These are phyloP conservation scores for Carapus acus DNA, from an alignment of 2,797 vertebrate species.

Conservation along the genomic window DNA sequence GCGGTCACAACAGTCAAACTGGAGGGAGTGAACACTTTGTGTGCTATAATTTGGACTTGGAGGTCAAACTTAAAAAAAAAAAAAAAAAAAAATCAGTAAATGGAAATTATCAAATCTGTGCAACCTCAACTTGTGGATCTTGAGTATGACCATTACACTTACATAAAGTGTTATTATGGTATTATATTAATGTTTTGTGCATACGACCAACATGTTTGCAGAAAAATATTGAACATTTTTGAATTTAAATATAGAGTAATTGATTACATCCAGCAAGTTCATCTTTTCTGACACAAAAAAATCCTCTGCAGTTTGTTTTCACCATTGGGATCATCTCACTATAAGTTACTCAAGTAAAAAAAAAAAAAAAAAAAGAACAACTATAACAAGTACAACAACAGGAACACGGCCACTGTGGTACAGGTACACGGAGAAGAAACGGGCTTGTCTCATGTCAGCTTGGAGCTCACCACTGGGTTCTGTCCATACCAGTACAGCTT, in stretches of 20 bases:
- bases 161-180: constrained; percentile 1
- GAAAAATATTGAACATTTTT: constrained; percentile 4
- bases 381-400: constrained; percentile 1
- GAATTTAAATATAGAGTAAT: constrained; percentile 44
- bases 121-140: constrained; percentile 20
- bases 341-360: constrained; percentile 23
- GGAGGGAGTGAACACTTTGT: constrained; percentile 5
- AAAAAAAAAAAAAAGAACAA: constrained; percentile 23
- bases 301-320: constrained; percentile 19
- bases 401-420: constrained; percentile 22
- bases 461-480: constrained; percentile 70
- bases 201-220: constrained; percentile 2
- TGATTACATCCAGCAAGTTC: no score
- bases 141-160: constrained; percentile 23
- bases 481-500: constrained; percentile 87
- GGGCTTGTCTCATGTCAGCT: constrained; percentile 61
- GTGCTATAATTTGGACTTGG: constrained; percentile 10
- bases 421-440: constrained; percentile 5
- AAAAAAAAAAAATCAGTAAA: no score
- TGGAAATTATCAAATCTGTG: constrained; percentile 4
- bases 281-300: constrained; percentile 19
- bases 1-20: constrained; percentile 38
- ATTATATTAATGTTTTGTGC: constrained; percentile 5
- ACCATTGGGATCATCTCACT: constrained; percentile 17
- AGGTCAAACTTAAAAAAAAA: no score